Evolutionary conservation across 1,140 invertebrate species (phyloP).

Genomic region (Pachypeltis micranthus): DNA sequence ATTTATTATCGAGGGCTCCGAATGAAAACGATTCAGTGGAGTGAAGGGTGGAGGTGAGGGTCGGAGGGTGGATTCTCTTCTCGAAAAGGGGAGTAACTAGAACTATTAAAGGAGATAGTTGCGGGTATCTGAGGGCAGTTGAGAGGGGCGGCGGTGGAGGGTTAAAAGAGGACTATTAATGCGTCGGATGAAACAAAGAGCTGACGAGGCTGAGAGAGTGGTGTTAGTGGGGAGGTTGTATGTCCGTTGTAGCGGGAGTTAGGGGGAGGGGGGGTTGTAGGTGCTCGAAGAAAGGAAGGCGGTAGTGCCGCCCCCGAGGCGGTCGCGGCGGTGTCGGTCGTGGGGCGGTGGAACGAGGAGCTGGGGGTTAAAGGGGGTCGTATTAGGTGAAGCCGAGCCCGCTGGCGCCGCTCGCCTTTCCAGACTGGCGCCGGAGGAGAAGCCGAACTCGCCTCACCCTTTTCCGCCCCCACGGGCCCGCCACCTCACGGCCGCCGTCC

Average conservation of each 20-base stretch:
- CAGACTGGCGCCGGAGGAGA: slow-evolving; percentile 3
- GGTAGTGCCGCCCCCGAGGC: background rate
- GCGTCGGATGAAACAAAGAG: slow-evolving; percentile 1
- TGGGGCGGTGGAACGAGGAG: too few species aligned
- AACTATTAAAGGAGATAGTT: background rate
- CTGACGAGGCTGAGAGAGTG: background rate
- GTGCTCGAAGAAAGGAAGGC: too few species aligned
- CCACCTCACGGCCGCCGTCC: background rate
- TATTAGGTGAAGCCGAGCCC: slow-evolving; percentile 6
- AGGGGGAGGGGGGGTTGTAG: background rate
- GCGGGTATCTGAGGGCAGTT: background rate
- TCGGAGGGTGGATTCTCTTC: too few species aligned
- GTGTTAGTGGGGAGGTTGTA: too few species aligned
- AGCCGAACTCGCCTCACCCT: too few species aligned
- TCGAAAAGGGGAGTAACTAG: background rate
- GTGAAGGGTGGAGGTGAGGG: too few species aligned
- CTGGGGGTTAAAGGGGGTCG: slow-evolving; percentile 1
- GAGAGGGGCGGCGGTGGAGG: background rate
- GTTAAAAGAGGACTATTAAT: slow-evolving; percentile 2
- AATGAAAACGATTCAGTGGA: too few species aligned
- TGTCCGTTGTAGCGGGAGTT: background rate
- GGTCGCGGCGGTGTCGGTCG: background rate
- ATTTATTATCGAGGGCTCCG: background rate
- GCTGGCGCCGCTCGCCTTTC: background rate
- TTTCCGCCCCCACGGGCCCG: background rate